A percentile compares a stretch with the other conserved stretches of the same genome.
Conservation (phyloP, 1,140 invertebrate species). For the Papilio glaucus region DNA sequence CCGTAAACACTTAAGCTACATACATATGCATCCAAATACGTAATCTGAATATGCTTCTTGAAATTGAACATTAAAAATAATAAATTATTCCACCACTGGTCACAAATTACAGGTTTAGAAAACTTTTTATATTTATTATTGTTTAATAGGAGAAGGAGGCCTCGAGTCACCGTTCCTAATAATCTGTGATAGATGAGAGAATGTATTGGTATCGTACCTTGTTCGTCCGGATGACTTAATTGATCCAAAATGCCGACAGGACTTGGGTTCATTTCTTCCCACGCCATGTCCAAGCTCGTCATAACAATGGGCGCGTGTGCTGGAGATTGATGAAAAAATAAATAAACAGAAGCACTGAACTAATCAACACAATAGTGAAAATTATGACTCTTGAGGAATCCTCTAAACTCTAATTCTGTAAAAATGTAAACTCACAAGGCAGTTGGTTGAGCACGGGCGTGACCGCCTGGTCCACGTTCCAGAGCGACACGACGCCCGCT, state of each 20-base stretch:
- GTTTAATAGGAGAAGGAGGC: too few relatives aligned
- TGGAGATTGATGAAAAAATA: slow-evolving; percentile 42
- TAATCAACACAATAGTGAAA: background rate
- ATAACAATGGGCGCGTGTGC: slow-evolving; percentile 88
- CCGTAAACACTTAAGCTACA: too few relatives aligned
- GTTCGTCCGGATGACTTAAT: slow-evolving; percentile 88
- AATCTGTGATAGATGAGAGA: too few relatives aligned
- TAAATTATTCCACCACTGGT: too few relatives aligned
- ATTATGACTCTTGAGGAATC: too few relatives aligned
- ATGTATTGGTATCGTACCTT: slow-evolving; percentile 57
- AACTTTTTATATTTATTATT: too few relatives aligned
- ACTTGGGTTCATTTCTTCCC: slow-evolving; percentile 93
- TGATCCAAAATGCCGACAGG: slow-evolving; percentile 96
- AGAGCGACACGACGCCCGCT: slow-evolving; percentile 93
- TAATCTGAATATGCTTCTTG: too few relatives aligned
- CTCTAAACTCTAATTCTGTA: too few relatives aligned
- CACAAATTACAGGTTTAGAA: too few relatives aligned
- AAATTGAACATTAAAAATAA: too few relatives aligned
- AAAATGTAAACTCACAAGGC: slow-evolving; percentile 66
- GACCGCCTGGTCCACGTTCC: slow-evolving; percentile 93
- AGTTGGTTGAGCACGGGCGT: slow-evolving; percentile 53
- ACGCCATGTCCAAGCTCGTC: slow-evolving; percentile 92
- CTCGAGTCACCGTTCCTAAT: too few relatives aligned
- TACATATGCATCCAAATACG: too few relatives aligned
- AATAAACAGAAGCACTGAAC: background rate